Evolutionary conservation across 2,888 invertebrate species (phyloP).

Genomic region (Falcaria lacertinaria): DNA sequence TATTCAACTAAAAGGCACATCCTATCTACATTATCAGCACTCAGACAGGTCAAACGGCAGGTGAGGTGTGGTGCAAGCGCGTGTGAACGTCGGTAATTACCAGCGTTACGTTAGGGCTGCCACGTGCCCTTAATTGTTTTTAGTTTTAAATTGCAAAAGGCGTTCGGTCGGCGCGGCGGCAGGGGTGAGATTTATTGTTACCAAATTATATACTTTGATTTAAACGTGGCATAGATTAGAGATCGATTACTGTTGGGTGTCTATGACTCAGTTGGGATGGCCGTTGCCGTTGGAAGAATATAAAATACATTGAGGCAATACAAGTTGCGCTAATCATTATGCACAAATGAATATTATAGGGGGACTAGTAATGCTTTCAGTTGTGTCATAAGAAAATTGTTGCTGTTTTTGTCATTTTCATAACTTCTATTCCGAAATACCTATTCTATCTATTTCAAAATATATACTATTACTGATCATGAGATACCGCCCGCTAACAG

Average conservation of each 20-base stretch:
- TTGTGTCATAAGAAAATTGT: too few relatives aligned
- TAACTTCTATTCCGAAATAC: too few relatives aligned
- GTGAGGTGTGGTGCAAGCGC: constrained; percentile 30
- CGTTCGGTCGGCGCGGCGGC: constrained; percentile 23
- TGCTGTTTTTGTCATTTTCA: too few relatives aligned
- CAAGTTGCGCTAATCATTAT: neutral
- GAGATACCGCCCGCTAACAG: too few relatives aligned
- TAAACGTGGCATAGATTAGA: constrained; percentile 27
- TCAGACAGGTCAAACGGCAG: constrained; percentile 23
- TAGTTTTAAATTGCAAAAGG: constrained; percentile 29
- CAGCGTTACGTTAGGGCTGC: constrained; percentile 36
- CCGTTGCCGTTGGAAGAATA: neutral
- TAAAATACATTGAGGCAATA: neutral
- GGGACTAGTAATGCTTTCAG: too few relatives aligned
- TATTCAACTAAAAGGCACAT: too few relatives aligned
- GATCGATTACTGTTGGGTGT: constrained; percentile 4
- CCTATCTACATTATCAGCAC: neutral
- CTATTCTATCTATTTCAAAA: too few relatives aligned
- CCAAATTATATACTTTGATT: constrained; percentile 53
- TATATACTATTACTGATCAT: too few relatives aligned
- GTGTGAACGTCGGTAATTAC: constrained; percentile 39
- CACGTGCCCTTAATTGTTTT: constrained; percentile 68
- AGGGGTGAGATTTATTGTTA: constrained; percentile 39
- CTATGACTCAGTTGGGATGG: neutral
- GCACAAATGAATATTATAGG: too few relatives aligned